A percentile compares a stretch with the other conserved stretches of the same genome.
These are phyloP conservation scores for Aphidius gifuensis DNA, from an alignment of 1,140 invertebrate species.

Conservation along the genomic window DNA sequence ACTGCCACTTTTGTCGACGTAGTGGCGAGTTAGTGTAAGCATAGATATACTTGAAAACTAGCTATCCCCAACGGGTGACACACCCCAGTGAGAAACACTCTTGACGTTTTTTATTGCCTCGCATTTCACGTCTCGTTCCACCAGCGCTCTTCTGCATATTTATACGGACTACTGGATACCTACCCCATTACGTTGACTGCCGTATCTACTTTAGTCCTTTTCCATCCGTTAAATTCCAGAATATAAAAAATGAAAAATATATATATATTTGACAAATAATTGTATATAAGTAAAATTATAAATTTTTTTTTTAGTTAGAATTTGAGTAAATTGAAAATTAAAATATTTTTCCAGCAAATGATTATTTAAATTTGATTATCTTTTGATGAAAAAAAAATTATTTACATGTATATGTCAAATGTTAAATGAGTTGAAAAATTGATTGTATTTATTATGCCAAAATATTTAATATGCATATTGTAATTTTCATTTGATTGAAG, in stretches of 20 bases:
- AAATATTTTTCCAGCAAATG: too few relatives aligned
- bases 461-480: too few relatives aligned
- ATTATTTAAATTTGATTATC: too few relatives aligned
- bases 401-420: too few relatives aligned
- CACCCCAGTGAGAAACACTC: slow-evolving; percentile 47
- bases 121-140: slow-evolving; percentile 47
- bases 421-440: too few relatives aligned
- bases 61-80: slow-evolving; percentile 27
- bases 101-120: slow-evolving; percentile 50
- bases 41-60: slow-evolving; percentile 20
- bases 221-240: slow-evolving; percentile 7
- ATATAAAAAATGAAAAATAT: slow-evolving; percentile 13
- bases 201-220: slow-evolving; percentile 19
- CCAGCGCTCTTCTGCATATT: slow-evolving; percentile 45
- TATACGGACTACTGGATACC: slow-evolving; percentile 48
- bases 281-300: too few relatives aligned
- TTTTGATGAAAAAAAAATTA: too few relatives aligned
- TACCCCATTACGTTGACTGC: slow-evolving; percentile 24
- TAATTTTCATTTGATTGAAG: too few relatives aligned
- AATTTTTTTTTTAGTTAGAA: too few relatives aligned
- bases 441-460: too few relatives aligned
- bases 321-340: too few relatives aligned
- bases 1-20: slow-evolving; percentile 18
- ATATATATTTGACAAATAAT: neutral
- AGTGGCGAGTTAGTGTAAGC: slow-evolving; percentile 32